Evolutionary conservation across 2,113 vertebrate species (phyloP), one percentile per base, ranked within the genome.

Genomic region (Tor tambroides): DNA sequence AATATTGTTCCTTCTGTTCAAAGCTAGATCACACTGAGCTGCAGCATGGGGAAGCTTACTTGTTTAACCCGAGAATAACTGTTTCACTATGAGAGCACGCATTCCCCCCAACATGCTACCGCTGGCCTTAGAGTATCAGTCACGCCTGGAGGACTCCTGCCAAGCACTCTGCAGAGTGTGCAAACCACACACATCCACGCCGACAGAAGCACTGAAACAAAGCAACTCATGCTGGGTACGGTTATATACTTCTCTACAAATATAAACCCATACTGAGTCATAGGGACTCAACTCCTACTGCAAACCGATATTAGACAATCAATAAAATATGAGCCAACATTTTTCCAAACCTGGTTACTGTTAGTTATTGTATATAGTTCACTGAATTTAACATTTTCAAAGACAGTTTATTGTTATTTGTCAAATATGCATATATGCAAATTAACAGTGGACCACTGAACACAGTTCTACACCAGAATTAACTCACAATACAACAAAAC

Each of bases 101-200:
- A 35, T 87, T 85, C 84, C 81, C 17, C 41, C 67, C 61, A 75
- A 89, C 89, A 32, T 56, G 65, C 59, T 69, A 90, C 90, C 84
- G 89, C 87, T 91, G 90, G 92, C 91, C 91, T 89, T 30, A 88
- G 87, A 91, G 83, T 88, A 86, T 69, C 91, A 91, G 92, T 92
- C 90, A 94, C 85, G 92, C 90, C 90, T 87, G 86, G 88, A 89
- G 86, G 80, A 80, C 87, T 79, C 78, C 83, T 81, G 63, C 86
- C 84, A 90, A 85, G 90, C 85, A 81, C 83, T 41, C 61, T 69
- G 84, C 67, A 74, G 56, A 89, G 92, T 91, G 91, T 90, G 90
- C 90, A 69, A 82, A 88, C 87, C 89, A 56, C 80, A 32, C 71
- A 87, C 74, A 61, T n/a, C 56, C 54, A 84, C 8, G 67, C 80